phyloP scores from a whole-genome alignment of 2,888 invertebrate species.

The Cheilosia urbana region DNA sequence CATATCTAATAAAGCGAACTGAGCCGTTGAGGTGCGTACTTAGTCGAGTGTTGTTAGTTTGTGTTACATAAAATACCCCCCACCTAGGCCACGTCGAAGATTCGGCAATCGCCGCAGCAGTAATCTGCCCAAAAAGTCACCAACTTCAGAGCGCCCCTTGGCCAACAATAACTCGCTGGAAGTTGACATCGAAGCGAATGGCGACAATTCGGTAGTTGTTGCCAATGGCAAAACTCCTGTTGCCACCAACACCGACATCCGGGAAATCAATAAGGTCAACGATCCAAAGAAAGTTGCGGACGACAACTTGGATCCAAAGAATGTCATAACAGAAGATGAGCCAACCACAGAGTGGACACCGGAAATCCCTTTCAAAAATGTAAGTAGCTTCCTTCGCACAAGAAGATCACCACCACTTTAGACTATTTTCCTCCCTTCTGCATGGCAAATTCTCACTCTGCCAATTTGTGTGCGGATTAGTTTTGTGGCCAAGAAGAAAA shows the following conservation, averaged over 20 bases:
- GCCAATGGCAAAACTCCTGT: constrained; percentile 77
- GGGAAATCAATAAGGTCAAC: constrained; percentile 76
- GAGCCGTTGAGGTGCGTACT: constrained; percentile 87
- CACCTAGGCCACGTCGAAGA: constrained; percentile 80
- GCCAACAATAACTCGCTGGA: constrained; percentile 56
- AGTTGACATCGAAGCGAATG: constrained; percentile 62
- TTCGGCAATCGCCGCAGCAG: constrained; percentile 81
- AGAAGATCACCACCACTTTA: constrained; percentile 11
- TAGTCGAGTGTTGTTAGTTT: too few relatives aligned
- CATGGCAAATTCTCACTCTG: constrained; percentile 1
- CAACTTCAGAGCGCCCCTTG: constrained; percentile 39
- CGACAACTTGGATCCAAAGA: constrained; percentile 82
- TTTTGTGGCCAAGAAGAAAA: constrained; percentile 31
- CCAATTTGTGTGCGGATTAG: constrained; percentile 66
- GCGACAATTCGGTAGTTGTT: constrained; percentile 78
- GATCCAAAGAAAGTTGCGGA: constrained; percentile 53
- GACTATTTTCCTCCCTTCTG: neutral
- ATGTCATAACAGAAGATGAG: constrained; percentile 89
- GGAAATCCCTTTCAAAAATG: constrained; percentile 96
- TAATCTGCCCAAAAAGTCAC: constrained; percentile 73
- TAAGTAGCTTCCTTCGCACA: constrained; percentile 81
- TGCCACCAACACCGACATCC: constrained; percentile 44
- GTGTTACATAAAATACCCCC: neutral
- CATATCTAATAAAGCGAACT: constrained; percentile 93
- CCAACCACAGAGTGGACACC: constrained; percentile 94